Conservation (phyloP, 2,113 vertebrate species). For the Rhinolophus sinicus region DNA sequence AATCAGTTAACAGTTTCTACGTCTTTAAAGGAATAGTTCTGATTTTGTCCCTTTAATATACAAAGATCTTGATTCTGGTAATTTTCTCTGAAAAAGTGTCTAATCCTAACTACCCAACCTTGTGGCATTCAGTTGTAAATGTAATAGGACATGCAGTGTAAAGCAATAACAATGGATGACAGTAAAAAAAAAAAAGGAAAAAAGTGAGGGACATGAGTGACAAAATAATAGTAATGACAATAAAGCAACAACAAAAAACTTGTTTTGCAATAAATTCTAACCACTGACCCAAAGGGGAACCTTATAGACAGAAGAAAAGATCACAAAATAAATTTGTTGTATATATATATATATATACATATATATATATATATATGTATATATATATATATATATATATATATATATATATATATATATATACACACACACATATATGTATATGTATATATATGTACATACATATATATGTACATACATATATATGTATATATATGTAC, state of each 20-base stretch:
- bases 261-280: constrained; percentile 23
- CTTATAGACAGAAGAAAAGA: not conserved
- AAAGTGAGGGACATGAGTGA: not conserved
- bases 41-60: not conserved
- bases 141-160: not conserved
- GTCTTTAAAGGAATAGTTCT: not conserved
- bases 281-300: not conserved
- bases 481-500: not conserved
- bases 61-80: constrained; percentile 9
- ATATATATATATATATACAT: too few species aligned
- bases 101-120: not conserved
- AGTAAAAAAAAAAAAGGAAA: not conserved
- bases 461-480: too few species aligned
- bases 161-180: not conserved
- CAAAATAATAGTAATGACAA: not conserved
- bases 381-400: too few species aligned
- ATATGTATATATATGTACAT: too few species aligned
- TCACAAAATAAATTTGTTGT: not conserved
- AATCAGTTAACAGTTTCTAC: not conserved
- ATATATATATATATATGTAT: too few species aligned
- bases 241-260: not conserved
- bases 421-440: too few species aligned
- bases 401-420: too few species aligned
- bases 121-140: not conserved
- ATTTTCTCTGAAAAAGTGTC: not conserved